Evolutionary conservation across 2,797 vertebrate species (phyloP).

Genomic region (Myotis myotis): DNA sequence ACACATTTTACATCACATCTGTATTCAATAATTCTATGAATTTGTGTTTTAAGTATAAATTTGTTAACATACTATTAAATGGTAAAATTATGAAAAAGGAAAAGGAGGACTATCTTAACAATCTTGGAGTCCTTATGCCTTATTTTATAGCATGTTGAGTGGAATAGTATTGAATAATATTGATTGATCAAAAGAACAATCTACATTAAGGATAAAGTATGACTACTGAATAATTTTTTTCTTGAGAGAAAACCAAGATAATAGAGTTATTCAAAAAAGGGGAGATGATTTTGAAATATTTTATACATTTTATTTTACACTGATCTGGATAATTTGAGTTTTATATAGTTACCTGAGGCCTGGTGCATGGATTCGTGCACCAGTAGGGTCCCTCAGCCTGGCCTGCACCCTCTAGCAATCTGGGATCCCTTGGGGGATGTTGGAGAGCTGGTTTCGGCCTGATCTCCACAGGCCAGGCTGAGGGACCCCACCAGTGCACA

Average conservation of each 20-base stretch:
- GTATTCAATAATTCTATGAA: not conserved
- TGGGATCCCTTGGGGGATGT: no score
- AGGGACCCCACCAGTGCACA: no score
- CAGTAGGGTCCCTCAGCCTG: no score
- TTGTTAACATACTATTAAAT: not conserved
- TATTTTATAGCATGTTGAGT: not conserved
- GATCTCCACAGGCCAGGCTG: no score
- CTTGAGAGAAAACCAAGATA: not conserved
- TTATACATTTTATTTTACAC: not conserved
- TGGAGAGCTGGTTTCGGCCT: no score
- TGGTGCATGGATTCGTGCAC: no score
- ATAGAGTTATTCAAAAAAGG: not conserved
- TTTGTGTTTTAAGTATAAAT: not conserved
- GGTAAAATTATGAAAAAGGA: not conserved
- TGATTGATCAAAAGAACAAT: not conserved
- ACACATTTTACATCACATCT: not conserved
- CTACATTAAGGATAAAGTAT: not conserved
- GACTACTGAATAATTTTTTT: not conserved
- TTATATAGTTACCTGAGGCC: not conserved
- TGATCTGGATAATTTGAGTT: not conserved
- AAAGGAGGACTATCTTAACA: not conserved
- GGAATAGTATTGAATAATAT: not conserved
- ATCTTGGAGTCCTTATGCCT: not conserved
- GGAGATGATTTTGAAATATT: not conserved
- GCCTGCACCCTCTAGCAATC: no score